These are phyloP conservation scores for Cardiocondyla obscurior DNA, from an alignment of 1,140 invertebrate species.

Conservation along the genomic window DNA sequence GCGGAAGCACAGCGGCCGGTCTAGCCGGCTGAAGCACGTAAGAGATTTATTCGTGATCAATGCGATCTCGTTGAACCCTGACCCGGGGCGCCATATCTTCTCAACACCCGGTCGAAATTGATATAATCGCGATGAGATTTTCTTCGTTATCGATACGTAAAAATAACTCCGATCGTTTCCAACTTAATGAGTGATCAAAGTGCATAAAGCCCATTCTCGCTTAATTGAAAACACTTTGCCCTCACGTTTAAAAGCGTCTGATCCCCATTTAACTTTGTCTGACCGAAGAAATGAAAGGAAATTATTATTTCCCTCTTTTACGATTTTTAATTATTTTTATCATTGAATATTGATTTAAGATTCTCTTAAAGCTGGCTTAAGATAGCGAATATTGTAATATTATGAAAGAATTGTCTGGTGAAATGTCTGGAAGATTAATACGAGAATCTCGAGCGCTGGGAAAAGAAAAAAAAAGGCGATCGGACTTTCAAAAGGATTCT, in stretches of 20 bases:
- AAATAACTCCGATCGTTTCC: neutral
- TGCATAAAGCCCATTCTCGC: neutral
- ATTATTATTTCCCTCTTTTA: neutral
- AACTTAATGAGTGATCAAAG: constrained; percentile 1
- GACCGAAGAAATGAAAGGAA: neutral
- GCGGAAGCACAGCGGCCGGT: constrained; percentile 1
- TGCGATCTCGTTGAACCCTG: constrained; percentile 56
- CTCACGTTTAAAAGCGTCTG: neutral
- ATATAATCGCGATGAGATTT: constrained; percentile 2
- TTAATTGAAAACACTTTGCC: neutral
- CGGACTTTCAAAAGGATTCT: neutral
- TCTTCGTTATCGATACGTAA: neutral
- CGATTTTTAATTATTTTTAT: neutral
- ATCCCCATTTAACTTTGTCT: neutral
- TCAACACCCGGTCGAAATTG: neutral
- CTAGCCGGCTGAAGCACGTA: neutral
- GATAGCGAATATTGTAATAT: neutral
- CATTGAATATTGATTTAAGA: neutral
- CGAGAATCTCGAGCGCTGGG: too few species aligned
- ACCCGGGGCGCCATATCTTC: constrained; percentile 20
- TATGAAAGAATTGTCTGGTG: too few species aligned
- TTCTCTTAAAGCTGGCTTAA: neutral
- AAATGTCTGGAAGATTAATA: too few species aligned
- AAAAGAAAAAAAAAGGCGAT: neutral
- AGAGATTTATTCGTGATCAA: constrained; percentile 43